These are phyloP conservation scores for Sula dactylatra DNA, from an alignment of 2,113 vertebrate genomes.

Conservation along the genomic window DNA sequence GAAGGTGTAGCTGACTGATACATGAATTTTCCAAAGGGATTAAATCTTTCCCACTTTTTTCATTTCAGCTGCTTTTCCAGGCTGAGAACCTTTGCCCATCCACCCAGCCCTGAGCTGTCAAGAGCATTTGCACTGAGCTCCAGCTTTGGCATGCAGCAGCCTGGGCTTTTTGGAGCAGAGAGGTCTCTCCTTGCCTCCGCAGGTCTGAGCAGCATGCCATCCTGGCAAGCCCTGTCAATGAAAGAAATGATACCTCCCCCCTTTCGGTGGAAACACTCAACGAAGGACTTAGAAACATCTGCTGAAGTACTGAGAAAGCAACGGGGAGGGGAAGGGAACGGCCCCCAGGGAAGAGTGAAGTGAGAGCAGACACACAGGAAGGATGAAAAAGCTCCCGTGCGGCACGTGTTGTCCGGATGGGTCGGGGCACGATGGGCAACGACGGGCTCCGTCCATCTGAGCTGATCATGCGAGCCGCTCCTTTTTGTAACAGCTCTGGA, in stretches of 20 bases:
- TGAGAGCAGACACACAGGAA: background rate
- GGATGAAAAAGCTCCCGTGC: background rate
- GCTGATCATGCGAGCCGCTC: accelerated
- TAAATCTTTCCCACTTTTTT: background rate
- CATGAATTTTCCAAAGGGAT: background rate
- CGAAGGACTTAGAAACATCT: background rate
- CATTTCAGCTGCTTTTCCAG: background rate
- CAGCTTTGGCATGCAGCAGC: background rate
- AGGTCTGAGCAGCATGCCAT: background rate
- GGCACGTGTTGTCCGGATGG: accelerated
- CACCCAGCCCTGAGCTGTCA: background rate
- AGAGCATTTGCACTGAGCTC: background rate
- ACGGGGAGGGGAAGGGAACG: background rate
- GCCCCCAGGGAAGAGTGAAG: background rate
- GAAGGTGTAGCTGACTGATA: background rate
- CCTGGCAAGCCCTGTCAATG: accelerated
- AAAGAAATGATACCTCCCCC: background rate
- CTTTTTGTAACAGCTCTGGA: background rate
- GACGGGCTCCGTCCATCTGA: accelerated
- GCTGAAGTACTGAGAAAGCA: background rate
- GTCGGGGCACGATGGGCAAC: accelerated
- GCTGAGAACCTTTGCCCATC: background rate
- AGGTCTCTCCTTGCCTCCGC: accelerated
- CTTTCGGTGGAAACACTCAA: background rate
- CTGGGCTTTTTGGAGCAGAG: background rate